Evolutionary conservation across 2,888 invertebrate species (phyloP).

Genomic region (Xestoiulus laeticollis): DNA sequence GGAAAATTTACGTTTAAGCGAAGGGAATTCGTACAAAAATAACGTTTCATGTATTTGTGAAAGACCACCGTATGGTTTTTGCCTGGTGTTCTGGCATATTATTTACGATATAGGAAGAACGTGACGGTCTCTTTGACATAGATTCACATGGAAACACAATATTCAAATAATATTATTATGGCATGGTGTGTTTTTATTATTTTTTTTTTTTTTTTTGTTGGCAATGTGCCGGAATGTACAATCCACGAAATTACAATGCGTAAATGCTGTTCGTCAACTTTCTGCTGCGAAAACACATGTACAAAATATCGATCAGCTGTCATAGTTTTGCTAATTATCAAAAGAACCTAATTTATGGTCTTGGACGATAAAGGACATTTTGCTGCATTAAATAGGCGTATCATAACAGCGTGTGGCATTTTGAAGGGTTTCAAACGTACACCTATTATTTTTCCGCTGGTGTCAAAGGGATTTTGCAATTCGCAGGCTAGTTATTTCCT

Average conservation of each 20-base stretch:
- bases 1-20: background rate
- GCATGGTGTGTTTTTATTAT: background rate
- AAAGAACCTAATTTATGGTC: background rate
- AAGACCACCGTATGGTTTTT: background rate
- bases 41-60: background rate
- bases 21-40: background rate
- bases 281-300: background rate
- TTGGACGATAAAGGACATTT: constrained; percentile 23
- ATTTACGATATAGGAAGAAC: background rate
- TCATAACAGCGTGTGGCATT: background rate
- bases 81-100: background rate
- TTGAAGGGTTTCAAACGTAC: background rate
- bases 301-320: constrained; percentile 20
- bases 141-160: background rate
- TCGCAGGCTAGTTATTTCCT: background rate
- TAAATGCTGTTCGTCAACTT: background rate
- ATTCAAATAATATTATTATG: constrained; percentile 2
- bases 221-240: background rate
- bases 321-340: background rate
- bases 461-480: background rate
- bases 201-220: background rate
- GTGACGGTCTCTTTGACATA: background rate
- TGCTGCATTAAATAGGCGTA: background rate
- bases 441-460: background rate
- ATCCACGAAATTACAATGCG: background rate